These are phyloP conservation scores for Ennomos erosarius DNA, from an alignment of 2,888 invertebrate genomes.

Conservation along the genomic window DNA sequence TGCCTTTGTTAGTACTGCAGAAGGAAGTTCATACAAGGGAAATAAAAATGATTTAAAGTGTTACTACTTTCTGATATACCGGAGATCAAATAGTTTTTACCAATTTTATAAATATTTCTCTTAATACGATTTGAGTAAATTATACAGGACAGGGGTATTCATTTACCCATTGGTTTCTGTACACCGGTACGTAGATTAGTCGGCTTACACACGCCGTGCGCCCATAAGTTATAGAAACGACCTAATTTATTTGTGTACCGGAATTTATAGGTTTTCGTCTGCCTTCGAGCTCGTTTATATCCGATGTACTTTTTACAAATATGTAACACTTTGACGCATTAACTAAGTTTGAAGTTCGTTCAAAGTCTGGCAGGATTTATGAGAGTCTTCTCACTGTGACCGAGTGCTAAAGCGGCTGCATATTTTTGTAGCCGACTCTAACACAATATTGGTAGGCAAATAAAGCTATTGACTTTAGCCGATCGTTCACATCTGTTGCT, in stretches of 20 bases:
- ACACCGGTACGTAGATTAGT: slow-evolving; percentile 23
- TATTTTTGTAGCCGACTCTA: slow-evolving; percentile 14
- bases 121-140: no score
- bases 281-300: slow-evolving; percentile 21
- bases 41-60: no score
- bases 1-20: no score
- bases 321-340: slow-evolving; percentile 13
- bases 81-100: no score
- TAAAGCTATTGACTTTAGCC: slow-evolving; percentile 30
- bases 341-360: background rate
- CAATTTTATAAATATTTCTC: no score
- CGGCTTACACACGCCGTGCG: slow-evolving; percentile 38
- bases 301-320: slow-evolving; percentile 3
- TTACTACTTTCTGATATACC: no score
- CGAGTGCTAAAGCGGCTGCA: slow-evolving; percentile 5
- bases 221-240: slow-evolving; percentile 51
- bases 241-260: slow-evolving; percentile 49
- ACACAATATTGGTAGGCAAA: slow-evolving; percentile 30
- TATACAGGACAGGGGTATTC: slow-evolving; percentile 1
- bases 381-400: slow-evolving; percentile 1
- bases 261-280: slow-evolving; percentile 37
- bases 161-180: slow-evolving; percentile 22
- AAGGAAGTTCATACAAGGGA: no score
- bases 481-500: slow-evolving; percentile 26
- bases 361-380: background rate